phyloP scores from a whole-genome alignment of 1,140 invertebrate genomes.

The Palaemon carinicauda region DNA sequence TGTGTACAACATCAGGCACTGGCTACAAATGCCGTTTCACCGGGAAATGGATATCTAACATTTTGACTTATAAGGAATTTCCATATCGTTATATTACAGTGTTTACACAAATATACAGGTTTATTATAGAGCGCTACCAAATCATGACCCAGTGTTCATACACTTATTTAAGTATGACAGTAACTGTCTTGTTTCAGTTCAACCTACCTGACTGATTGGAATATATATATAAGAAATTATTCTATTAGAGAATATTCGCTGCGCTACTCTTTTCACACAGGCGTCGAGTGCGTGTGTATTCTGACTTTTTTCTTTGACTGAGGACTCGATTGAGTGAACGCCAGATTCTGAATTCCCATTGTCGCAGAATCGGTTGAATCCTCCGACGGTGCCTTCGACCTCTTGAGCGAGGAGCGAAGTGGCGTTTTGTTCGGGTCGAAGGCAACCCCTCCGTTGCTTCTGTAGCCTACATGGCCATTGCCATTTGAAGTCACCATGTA shows the following conservation, averaged over 20 bases:
- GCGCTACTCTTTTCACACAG: conserved; percentile 22
- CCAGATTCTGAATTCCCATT: conserved; percentile 54
- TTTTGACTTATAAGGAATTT: too few relatives aligned
- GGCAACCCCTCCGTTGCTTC: conserved; percentile 40
- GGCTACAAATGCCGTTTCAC: too few relatives aligned
- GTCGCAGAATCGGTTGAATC: conserved; percentile 29
- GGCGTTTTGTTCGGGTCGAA: conserved; percentile 57
- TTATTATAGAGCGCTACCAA: too few relatives aligned
- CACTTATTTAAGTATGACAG: too few relatives aligned
- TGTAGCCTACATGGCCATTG: neutral
- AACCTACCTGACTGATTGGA: too few relatives aligned
- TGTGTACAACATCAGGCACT: too few relatives aligned
- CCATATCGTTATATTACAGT: too few relatives aligned
- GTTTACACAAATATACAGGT: too few relatives aligned
- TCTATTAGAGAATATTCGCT: neutral
- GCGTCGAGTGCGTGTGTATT: conserved; percentile 58
- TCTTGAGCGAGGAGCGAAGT: conserved; percentile 55
- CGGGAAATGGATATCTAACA: too few relatives aligned
- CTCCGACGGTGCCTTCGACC: conserved; percentile 35
- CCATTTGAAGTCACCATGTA: conserved; percentile 48
- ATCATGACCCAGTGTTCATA: too few relatives aligned
- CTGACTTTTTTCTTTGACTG: conserved; percentile 57
- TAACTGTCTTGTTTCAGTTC: too few relatives aligned
- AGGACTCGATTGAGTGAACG: conserved; percentile 56
- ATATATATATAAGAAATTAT: too few relatives aligned